Evolutionary conservation across 2,888 invertebrate species (phyloP).

Genomic region (Drosophila histrio): DNA sequence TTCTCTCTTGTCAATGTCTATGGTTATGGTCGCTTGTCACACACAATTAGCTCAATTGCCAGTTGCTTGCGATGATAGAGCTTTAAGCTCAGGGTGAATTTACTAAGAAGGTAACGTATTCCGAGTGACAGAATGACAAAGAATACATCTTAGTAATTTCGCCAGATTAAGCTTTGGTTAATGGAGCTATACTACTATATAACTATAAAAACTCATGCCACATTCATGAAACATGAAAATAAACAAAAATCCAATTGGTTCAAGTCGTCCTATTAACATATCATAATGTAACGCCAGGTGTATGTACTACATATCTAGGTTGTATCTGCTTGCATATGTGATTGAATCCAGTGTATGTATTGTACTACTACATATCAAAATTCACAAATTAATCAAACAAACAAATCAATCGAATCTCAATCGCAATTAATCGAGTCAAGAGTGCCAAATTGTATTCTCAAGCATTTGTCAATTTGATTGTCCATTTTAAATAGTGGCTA

Average conservation of each 20-base stretch:
- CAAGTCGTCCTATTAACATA: conserved; percentile 61
- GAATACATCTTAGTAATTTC: background rate
- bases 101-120: background rate
- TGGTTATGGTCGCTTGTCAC: conserved; percentile 40
- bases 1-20: background rate
- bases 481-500: conserved; percentile 91
- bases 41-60: conserved; percentile 12
- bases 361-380: conserved; percentile 25
- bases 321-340: conserved; percentile 17
- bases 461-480: conserved; percentile 54
- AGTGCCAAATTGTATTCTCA: conserved; percentile 44
- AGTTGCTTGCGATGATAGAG: background rate
- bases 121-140: too few relatives aligned
- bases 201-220: conserved; percentile 56
- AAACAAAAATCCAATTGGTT: conserved; percentile 40
- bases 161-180: conserved; percentile 3
- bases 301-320: conserved; percentile 22
- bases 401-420: conserved; percentile 26
- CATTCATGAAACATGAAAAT: conserved; percentile 28
- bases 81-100: background rate
- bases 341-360: conserved; percentile 27
- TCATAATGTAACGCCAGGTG: conserved; percentile 62
- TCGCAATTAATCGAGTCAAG: conserved; percentile 19
- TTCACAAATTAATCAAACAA: conserved; percentile 28
- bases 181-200: conserved; percentile 19